These are phyloP conservation scores for Drosophila sordidula DNA, from an alignment of 2,888 invertebrate genomes.

Conservation along the genomic window DNA sequence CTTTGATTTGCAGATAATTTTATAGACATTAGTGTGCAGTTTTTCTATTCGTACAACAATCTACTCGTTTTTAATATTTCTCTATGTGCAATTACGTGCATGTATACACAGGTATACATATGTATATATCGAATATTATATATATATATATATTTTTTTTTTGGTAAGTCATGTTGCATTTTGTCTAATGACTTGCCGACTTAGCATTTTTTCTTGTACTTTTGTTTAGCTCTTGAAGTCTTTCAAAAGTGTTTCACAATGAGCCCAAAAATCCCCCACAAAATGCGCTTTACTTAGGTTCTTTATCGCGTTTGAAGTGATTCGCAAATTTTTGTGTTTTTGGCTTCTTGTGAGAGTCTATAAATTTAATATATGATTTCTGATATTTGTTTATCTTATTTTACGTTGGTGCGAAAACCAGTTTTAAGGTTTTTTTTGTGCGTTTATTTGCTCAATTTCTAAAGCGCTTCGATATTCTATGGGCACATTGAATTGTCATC, in stretches of 20 bases:
- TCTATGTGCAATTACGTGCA: constrained; percentile 49
- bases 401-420: constrained; percentile 40
- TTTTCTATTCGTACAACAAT: constrained; percentile 45
- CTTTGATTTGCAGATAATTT: constrained; percentile 78
- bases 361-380: constrained; percentile 12
- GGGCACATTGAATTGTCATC: constrained; percentile 39
- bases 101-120: constrained; percentile 3
- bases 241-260: constrained; percentile 45
- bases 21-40: constrained; percentile 76
- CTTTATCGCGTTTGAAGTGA: constrained; percentile 26
- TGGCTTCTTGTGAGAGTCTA: constrained; percentile 28
- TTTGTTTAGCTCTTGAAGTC: constrained; percentile 27
- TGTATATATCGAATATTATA: constrained; percentile 16
- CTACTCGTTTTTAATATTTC: constrained; percentile 61
- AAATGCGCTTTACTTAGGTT: constrained; percentile 28
- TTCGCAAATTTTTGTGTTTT: constrained; percentile 16
- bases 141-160: constrained; percentile 38
- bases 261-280: constrained; percentile 17
- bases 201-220: constrained; percentile 40
- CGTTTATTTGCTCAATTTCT: constrained; percentile 38
- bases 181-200: constrained; percentile 72
- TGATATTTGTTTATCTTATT: constrained; percentile 11
- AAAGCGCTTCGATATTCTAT: constrained; percentile 29
- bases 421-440: constrained; percentile 41
- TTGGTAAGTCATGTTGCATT: constrained; percentile 76